phyloP scores from a whole-genome alignment of 1,140 invertebrate genomes.

The Zaprionus ghesquierei region DNA sequence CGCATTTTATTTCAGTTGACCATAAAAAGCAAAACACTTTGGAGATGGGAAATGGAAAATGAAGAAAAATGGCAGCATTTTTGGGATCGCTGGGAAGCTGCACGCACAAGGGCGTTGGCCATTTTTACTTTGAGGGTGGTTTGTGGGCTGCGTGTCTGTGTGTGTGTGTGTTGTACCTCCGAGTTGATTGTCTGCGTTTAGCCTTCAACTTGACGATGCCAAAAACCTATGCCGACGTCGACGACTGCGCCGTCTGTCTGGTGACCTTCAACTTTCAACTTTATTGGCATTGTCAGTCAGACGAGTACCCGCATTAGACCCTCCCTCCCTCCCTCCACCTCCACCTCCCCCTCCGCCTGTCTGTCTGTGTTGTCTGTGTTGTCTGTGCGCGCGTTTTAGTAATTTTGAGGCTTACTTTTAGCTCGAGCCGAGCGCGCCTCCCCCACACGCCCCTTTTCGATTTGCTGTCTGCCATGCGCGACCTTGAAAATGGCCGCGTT shows the following conservation, averaged over 20 bases:
- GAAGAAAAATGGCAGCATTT: background rate
- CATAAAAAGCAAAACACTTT: slow-evolving; percentile 16
- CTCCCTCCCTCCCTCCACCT: background rate
- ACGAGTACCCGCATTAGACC: too few species aligned
- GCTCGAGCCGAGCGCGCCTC: background rate
- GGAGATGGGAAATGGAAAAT: slow-evolving; percentile 7
- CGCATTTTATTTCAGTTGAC: slow-evolving; percentile 61
- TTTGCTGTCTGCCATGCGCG: slow-evolving; percentile 66
- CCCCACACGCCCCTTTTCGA: slow-evolving; percentile 13
- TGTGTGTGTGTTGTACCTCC: slow-evolving; percentile 28
- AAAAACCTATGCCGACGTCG: slow-evolving; percentile 67
- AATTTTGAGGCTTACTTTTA: slow-evolving; percentile 67
- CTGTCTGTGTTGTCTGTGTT: slow-evolving; percentile 31
- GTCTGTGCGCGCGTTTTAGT: slow-evolving; percentile 62
- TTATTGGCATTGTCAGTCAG: slow-evolving; percentile 77
- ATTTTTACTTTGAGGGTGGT: background rate
- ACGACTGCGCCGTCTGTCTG: slow-evolving; percentile 62
- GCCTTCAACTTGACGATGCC: slow-evolving; percentile 49
- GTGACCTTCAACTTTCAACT: slow-evolving; percentile 82
- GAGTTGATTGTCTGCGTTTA: slow-evolving; percentile 43
- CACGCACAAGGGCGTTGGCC: slow-evolving; percentile 56
- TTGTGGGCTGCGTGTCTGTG: background rate
- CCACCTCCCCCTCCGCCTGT: slow-evolving; percentile 7
- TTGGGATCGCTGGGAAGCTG: slow-evolving; percentile 40
- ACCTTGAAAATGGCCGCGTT: slow-evolving; percentile 73